Base-by-base conservation (phyloP, 2,888 invertebrate genomes). In the Sepiola atlantica region DNA sequence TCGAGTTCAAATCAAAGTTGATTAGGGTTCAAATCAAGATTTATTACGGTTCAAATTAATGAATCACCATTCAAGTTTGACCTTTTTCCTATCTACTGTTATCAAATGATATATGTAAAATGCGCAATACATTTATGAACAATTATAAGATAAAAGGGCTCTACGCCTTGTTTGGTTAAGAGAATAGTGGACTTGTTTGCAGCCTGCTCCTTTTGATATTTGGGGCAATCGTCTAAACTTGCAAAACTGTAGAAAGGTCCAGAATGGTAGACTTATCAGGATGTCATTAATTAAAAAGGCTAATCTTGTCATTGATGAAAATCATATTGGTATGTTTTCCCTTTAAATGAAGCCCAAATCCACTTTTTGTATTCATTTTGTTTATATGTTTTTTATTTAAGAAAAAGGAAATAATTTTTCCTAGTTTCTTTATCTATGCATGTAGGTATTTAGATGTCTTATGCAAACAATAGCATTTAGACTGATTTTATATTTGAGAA, bases 271-370 rank as follows among this genome's bases (percentile, higher is more conserved):
- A 77, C n/a, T 77, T 32, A 77, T 77, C 77, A 77, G 77, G n/a
- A n/a, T n/a, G 77, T n/a, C n/a, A 77, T 77, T 61, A 61, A 24
- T 21, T 32, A 77, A 77, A 45, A 77, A n/a, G 32, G n/a, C n/a
- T 77, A 61, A n/a, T 77, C 77, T 77, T 77, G 77, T n/a, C 77
- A 77, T 77, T 77, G 77, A 77, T 77, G 77, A 77, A 77, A 77
- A 77, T 77, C 77, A 77, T n/a, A 77, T 77, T 77, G n/a, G 32
- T n/a, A 10, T 77, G n/a, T 77, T 77, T 45, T 77, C n/a, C 14
- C n/a, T 12, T n/a, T n/a, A n/a, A 32, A 77, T 77, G 77, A 77
- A 77, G 77, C 77, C 32, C n/a, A 77, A 77, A 77, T n/a, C 77
- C n/a, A n/a, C 61, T 32, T 77, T 77, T n/a, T 77, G 77, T 77